These are phyloP conservation scores for Caranx melampygus DNA, from an alignment of 2,113 vertebrate genomes.

Conservation along the genomic window DNA sequence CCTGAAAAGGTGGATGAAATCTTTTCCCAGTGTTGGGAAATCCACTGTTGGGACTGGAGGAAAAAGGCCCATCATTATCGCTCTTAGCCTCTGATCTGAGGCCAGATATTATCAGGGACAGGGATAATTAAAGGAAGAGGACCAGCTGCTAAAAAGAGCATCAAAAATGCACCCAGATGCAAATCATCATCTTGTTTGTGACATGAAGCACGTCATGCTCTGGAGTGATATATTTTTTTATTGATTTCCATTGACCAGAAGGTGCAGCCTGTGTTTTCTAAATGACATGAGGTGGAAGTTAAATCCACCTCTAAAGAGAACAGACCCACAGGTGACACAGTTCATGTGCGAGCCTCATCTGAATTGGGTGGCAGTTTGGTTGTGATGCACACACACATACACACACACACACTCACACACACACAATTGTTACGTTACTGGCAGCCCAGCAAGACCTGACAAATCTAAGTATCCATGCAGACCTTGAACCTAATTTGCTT, in stretches of 20 bases:
- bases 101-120: no score
- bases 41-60: background rate
- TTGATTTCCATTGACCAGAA: background rate
- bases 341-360: background rate
- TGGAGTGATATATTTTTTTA: background rate
- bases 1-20: background rate
- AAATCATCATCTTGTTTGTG: no score
- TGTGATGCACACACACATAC: background rate
- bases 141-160: no score
- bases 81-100: no score
- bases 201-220: no score
- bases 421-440: background rate
- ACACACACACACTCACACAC: background rate
- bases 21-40: background rate
- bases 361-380: constrained; percentile 1
- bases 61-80: background rate
- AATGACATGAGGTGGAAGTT: background rate
- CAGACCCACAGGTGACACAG: background rate
- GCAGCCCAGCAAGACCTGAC: background rate
- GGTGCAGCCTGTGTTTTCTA: background rate
- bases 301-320: background rate
- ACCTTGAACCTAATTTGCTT: constrained; percentile 19
- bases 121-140: no score
- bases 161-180: no score
- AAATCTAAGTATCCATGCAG: background rate